Evolutionary conservation across 2,113 vertebrate species (phyloP).

Genomic region (Dromiciops gliroides): DNA sequence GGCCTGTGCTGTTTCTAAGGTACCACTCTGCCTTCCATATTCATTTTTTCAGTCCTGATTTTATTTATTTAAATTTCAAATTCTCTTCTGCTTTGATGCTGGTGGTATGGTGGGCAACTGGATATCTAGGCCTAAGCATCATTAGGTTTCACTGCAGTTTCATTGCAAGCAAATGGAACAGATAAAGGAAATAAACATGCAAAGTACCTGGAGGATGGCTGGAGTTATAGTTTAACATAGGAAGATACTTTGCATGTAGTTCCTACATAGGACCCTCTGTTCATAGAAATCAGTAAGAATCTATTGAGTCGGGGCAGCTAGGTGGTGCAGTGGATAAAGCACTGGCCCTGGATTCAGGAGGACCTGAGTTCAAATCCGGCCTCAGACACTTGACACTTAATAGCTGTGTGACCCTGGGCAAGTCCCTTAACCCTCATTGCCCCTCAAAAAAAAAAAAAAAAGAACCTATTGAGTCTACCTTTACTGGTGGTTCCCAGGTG

Average conservation of each 20-base stretch:
- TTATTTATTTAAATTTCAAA: not conserved
- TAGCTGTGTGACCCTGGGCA: too few relatives aligned
- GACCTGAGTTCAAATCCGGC: too few relatives aligned
- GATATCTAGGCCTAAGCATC: not conserved
- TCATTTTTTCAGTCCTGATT: not conserved
- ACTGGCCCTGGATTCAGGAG: too few relatives aligned
- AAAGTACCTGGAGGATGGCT: not conserved
- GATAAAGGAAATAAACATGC: not conserved
- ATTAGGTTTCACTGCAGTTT: not conserved
- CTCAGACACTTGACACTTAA: too few relatives aligned
- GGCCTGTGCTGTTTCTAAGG: not conserved
- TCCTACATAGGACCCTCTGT: not conserved
- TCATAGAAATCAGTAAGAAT: not conserved
- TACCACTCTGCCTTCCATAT: not conserved
- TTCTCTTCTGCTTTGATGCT: not conserved
- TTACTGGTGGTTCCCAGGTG: not conserved
- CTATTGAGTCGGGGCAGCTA: too few relatives aligned
- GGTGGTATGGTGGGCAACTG: not conserved
- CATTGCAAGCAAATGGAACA: not conserved
- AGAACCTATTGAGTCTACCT: too few relatives aligned
- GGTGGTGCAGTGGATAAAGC: too few relatives aligned
- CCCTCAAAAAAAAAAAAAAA: too few relatives aligned
- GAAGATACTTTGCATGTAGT: not conserved
- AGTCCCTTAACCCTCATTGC: too few relatives aligned
- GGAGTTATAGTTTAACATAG: not conserved